Evolutionary conservation across 2,113 vertebrate species (phyloP).

Genomic region (Petaurus breviceps): DNA sequence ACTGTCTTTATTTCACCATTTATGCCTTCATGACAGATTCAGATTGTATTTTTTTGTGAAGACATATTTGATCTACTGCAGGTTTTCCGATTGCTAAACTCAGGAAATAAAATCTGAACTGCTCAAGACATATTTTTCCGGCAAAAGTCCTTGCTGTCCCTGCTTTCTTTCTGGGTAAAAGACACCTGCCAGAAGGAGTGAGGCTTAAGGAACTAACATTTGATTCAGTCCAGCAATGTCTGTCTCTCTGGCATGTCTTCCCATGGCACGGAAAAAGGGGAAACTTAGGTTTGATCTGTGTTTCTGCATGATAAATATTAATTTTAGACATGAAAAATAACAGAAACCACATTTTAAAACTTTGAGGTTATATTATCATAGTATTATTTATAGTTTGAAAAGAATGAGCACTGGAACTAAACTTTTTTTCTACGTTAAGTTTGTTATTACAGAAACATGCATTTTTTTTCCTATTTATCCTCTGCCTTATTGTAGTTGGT

Average conservation of each 20-base stretch:
- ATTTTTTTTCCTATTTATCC: background rate
- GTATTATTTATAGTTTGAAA: background rate
- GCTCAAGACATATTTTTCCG: conserved; percentile 11
- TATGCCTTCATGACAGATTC: conserved; percentile 2
- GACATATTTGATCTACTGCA: conserved; percentile 25
- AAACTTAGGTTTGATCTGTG: conserved; percentile 30
- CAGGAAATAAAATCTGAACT: conserved; percentile 53
- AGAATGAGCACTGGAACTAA: background rate
- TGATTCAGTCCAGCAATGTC: background rate
- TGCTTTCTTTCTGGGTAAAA: conserved; percentile 5
- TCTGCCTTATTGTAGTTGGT: background rate
- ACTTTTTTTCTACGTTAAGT: background rate
- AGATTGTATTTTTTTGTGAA: conserved; percentile 66
- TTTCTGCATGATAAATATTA: conserved; percentile 26
- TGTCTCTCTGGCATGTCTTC: background rate
- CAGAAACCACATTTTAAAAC: background rate
- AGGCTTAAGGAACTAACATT: background rate
- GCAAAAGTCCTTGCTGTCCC: background rate
- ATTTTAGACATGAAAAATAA: conserved; percentile 23
- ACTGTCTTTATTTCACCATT: conserved; percentile 45
- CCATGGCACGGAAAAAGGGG: background rate
- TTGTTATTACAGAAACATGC: background rate
- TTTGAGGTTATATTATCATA: background rate
- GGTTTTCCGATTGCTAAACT: conserved; percentile 42
- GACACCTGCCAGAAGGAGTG: background rate